Base-by-base conservation (phyloP, 1,140 invertebrate species). In the Asbolus verrucosus region DNA sequence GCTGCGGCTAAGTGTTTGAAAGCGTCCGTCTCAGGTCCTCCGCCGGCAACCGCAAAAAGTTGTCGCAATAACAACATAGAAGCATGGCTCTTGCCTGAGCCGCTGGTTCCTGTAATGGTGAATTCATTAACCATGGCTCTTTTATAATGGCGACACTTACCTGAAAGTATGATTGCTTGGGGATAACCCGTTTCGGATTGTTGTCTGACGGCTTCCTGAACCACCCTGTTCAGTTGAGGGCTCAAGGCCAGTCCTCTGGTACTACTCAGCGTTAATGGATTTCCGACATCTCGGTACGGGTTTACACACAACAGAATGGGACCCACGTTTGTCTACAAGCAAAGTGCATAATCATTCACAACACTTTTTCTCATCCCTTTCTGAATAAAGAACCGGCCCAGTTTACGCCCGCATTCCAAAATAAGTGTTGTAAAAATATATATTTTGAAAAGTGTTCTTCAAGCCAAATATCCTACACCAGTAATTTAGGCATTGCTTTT, bases 1-100 rank as follows among this genome's bases (percentile, higher is more conserved):
- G 95, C 94, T 14, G 95, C 95, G 0, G 94, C 93, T 63, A 98
- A 86, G 82, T 97, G 95, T 84, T 97, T 97, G 80, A 96, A 98
- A n/a, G 95, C 93, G 83, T 97, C 95, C 1, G 95, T 97, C 84
- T 97, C 95, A 0, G 93, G 92, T 6, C 95, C 95, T 63, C 94
- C 94, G 38, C 95, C 95, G 11, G 95, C 95, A 46, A 95, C 92
- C 79, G 96, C 94, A 84, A 97, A 97, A 69, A 98, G 81, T 79
- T 97, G 93, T 68, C 94, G 86, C 39, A 97, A 84, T 74, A 97
- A 83, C 73, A 96, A 83, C 94, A 97, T 96, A 1, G 94, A 96
- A 39, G 93, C 91, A 80, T 95, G 94, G 18, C 95, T 97, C 83
- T 98, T 98, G 0, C 96, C 96, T n/a, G 94, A 95, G 6, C 95